Conservation (phyloP, 2,888 invertebrate species). For the Caenorhabditis sulstoni region DNA sequence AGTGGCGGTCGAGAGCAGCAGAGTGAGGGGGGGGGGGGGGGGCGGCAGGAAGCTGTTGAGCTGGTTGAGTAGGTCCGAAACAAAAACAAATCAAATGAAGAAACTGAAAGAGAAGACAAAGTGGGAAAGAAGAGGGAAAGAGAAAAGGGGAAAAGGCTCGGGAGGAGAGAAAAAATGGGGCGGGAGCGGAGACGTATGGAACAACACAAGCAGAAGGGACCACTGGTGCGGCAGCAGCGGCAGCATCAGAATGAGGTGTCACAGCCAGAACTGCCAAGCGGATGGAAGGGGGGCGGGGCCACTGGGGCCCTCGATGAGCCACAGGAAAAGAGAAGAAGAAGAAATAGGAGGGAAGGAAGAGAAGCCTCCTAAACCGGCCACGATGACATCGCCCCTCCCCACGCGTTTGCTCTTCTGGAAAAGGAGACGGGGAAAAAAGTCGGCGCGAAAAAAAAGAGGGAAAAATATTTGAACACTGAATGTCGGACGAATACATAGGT, state of each 20-base stretch:
- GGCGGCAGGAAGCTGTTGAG: background rate
- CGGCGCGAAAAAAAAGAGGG: background rate
- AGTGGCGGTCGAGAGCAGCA: background rate
- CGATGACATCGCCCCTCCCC: slow-evolving; percentile 21
- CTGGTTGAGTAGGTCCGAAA: background rate
- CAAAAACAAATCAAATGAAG: slow-evolving; percentile 33
- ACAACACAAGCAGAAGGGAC: slow-evolving; percentile 37
- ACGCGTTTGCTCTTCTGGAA: background rate
- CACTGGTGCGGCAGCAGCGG: slow-evolving; percentile 36
- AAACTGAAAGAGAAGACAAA: slow-evolving; percentile 28
- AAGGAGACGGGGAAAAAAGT: background rate
- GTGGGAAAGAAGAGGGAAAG: slow-evolving; percentile 13
- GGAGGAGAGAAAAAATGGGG: background rate
- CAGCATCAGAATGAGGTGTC: slow-evolving; percentile 61
- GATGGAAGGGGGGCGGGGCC: slow-evolving; percentile 46
- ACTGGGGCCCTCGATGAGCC: slow-evolving; percentile 31
- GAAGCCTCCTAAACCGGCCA: slow-evolving; percentile 22
- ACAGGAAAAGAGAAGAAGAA: slow-evolving; percentile 12
- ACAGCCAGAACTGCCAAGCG: slow-evolving; percentile 50
- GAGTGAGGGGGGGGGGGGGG: too few relatives aligned
- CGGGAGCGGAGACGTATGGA: slow-evolving; percentile 45
- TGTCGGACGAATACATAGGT: background rate
- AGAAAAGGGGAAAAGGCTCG: slow-evolving; percentile 7
- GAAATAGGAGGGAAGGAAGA: slow-evolving; percentile 8
- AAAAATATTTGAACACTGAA: slow-evolving; percentile 4